Conservation (phyloP, 2,113 vertebrate species). For the Lepidothrix coronata region DNA sequence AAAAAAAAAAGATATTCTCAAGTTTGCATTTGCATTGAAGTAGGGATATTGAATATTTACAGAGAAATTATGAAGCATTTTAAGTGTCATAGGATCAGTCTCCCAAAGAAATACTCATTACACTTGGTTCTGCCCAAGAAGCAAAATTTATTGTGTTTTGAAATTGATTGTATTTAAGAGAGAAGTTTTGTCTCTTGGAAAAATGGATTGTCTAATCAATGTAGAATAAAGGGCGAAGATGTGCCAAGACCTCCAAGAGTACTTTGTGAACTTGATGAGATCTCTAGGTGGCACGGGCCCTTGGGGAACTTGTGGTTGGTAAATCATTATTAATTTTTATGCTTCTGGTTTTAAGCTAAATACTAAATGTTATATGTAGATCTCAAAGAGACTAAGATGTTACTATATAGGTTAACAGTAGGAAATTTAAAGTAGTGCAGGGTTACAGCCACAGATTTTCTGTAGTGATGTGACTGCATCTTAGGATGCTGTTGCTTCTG, state of each 20-base stretch:
- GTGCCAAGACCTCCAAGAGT: neutral
- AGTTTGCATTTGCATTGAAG: neutral
- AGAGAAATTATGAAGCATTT: neutral
- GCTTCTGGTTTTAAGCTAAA: neutral
- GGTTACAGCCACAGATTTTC: neutral
- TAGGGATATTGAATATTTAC: neutral
- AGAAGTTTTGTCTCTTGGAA: constrained; percentile 27
- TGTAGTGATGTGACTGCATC: neutral
- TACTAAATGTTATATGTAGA: neutral
- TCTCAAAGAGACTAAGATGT: neutral
- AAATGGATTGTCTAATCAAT: neutral
- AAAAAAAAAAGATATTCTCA: neutral
- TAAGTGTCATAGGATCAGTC: neutral
- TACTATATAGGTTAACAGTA: neutral
- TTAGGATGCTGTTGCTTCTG: neutral
- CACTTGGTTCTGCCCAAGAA: neutral
- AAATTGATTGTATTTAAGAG: neutral
- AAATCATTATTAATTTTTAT: neutral
- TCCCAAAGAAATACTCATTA: neutral
- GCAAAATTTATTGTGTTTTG: neutral
- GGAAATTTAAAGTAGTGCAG: neutral
- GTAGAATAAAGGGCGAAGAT: neutral
- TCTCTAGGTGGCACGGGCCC: neutral
- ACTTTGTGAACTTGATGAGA: neutral
- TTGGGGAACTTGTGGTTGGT: neutral